Base-by-base conservation (phyloP, 2,797 vertebrate species). In the Dendrocincla tyrannina region DNA sequence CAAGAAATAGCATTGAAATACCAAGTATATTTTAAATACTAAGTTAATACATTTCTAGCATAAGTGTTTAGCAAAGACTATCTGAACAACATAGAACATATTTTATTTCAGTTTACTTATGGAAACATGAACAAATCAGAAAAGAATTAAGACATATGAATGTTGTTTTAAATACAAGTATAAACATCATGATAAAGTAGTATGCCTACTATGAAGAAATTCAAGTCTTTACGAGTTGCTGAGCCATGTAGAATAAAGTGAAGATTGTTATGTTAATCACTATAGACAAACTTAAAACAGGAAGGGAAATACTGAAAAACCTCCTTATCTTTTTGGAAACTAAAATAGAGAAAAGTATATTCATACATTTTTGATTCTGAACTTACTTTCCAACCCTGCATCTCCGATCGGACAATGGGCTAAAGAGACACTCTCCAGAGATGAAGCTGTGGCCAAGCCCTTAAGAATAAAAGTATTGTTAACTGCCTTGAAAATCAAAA, bases 331-430 rank as follows among this genome's bases (percentile, higher is more conserved):
- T 53, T 19, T 56, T 49, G 59, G 58, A 92, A 39, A 82, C 32
- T 42, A 55, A 37, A 75, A 59, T 30, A 47, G 7, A 68, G 5
- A 22, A 5, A 86, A 56, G 37, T 35, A 3, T 27, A 62, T 62
- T 75, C 70, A 88, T 13, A 72, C 0, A 0, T 19, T 85, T 87
- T 91, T 68, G 9, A 74, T 83, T 77, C 64, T 60, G 32, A 85
- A 93, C 99, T 98, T 96, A 99, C 99, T 98, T 97, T 99, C 98
- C 79, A 99, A 96, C n/a, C 99, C 99, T 88, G 97, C 97, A 92
- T 99, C 99, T 96, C 98, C 98, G 91, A 99, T 98, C 39, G 99
- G 99, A 97, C 99, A 99, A 95, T 98, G 97, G 63, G 99, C 98
- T 96, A 99, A 97, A 62, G 99, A 99, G 23, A 99, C 58, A 75